Conservation (phyloP, 2,888 invertebrate genomes). For the Polydrusus tereticollis region DNA sequence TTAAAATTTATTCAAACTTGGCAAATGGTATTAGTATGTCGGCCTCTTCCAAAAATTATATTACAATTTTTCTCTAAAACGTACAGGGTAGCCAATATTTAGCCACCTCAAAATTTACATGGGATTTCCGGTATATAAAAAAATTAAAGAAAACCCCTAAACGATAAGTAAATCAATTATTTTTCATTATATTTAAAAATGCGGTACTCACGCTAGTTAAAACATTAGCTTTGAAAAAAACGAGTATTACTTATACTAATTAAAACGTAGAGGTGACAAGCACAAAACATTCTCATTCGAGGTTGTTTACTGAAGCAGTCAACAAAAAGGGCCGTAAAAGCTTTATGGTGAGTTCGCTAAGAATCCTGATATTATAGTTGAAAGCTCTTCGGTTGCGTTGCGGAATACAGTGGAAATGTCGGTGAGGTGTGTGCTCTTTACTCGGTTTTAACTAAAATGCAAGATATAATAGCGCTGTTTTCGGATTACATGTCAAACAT, state of each 20-base stretch:
- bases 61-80: too few relatives aligned
- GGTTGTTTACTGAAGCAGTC: slow-evolving; percentile 24
- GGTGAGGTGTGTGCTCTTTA: slow-evolving; percentile 24
- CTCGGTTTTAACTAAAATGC: slow-evolving; percentile 28
- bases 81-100: too few relatives aligned
- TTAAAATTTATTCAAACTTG: too few relatives aligned
- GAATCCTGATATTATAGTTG: slow-evolving; percentile 36
- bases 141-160: too few relatives aligned
- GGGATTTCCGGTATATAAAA: too few relatives aligned
- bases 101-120: too few relatives aligned
- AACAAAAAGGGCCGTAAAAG: slow-evolving; percentile 24
- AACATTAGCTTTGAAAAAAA: not conserved
- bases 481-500: slow-evolving; percentile 32
- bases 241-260: slow-evolving; percentile 30
- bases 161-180: too few relatives aligned
- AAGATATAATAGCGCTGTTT: slow-evolving; percentile 22
- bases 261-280: slow-evolving; percentile 36
- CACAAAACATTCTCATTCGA: slow-evolving; percentile 37
- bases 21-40: too few relatives aligned
- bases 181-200: too few relatives aligned
- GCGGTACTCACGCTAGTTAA: too few relatives aligned
- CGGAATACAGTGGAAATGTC: slow-evolving; percentile 13
- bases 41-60: too few relatives aligned
- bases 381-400: slow-evolving; percentile 35
- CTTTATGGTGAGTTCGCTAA: slow-evolving; percentile 15